Conservation (phyloP, 1,140 invertebrate genomes). For the Tetragonula clypearis region DNA sequence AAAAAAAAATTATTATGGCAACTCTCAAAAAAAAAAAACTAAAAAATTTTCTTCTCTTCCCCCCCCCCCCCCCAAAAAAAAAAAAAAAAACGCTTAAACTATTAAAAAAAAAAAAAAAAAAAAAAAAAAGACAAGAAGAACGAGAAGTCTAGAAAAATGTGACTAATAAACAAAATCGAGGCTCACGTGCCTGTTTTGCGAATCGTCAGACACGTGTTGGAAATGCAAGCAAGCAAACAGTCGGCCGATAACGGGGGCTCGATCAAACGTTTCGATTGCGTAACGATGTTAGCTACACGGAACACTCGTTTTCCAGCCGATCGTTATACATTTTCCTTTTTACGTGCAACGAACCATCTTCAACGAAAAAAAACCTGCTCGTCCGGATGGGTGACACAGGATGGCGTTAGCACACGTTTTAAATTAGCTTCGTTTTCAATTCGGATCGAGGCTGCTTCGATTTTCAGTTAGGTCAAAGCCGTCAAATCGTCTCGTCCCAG, state of each 20-base stretch:
- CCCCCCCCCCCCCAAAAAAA: too few relatives aligned
- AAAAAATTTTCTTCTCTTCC: too few relatives aligned
- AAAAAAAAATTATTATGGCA: too few relatives aligned
- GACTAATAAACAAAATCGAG: background rate
- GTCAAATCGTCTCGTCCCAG: background rate
- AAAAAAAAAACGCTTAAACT: too few relatives aligned
- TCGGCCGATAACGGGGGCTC: background rate
- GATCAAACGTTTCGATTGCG: constrained; percentile 10
- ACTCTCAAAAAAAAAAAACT: too few relatives aligned
- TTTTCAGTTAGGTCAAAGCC: background rate
- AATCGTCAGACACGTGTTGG: background rate
- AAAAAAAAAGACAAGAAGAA: too few relatives aligned
- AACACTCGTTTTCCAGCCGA: background rate
- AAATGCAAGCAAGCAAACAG: background rate
- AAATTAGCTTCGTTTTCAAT: background rate
- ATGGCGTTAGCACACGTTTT: too few relatives aligned
- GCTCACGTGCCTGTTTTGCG: background rate
- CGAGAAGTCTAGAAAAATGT: background rate
- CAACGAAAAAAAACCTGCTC: background rate
- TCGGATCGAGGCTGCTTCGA: background rate
- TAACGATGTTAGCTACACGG: background rate
- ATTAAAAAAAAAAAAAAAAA: too few relatives aligned
- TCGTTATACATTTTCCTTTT: background rate
- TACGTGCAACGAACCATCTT: too few relatives aligned
- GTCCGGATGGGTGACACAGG: background rate